phyloP scores from a whole-genome alignment of 2,797 vertebrate species.

The Potorous gilbertii region DNA sequence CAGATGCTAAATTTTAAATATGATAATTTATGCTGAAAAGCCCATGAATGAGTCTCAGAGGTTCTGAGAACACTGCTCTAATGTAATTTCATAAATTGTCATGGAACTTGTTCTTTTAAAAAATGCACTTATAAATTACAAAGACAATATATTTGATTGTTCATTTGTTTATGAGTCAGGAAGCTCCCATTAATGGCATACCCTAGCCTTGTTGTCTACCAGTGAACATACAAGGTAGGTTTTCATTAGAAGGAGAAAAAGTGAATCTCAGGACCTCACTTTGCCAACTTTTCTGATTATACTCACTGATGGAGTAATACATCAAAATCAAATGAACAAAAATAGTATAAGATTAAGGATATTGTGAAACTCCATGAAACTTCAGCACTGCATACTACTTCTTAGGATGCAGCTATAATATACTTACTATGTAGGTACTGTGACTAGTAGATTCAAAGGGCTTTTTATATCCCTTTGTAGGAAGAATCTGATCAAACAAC shows the following conservation, averaged over 20 bases:
- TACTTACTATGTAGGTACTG: background rate
- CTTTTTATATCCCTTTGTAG: background rate
- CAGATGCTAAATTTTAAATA: conserved; percentile 30
- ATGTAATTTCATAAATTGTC: background rate
- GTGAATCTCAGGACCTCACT: background rate
- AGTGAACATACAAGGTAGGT: background rate
- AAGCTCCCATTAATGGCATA: background rate
- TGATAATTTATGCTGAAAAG: background rate
- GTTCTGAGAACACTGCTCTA: background rate
- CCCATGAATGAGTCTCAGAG: background rate
- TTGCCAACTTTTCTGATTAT: conserved; percentile 28
- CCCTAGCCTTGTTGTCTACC: background rate
- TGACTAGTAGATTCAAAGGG: background rate
- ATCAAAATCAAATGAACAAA: background rate
- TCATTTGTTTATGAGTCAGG: conserved; percentile 17
- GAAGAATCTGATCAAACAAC: conserved; percentile 16
- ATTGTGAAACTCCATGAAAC: background rate
- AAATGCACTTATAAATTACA: background rate
- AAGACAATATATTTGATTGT: background rate
- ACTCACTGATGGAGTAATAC: background rate
- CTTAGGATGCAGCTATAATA: background rate
- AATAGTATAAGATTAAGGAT: background rate
- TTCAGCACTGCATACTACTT: background rate
- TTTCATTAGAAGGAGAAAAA: background rate
- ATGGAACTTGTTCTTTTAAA: conserved; percentile 33